Conservation (phyloP, 2,888 invertebrate genomes). For the Drosophila leonis region DNA sequence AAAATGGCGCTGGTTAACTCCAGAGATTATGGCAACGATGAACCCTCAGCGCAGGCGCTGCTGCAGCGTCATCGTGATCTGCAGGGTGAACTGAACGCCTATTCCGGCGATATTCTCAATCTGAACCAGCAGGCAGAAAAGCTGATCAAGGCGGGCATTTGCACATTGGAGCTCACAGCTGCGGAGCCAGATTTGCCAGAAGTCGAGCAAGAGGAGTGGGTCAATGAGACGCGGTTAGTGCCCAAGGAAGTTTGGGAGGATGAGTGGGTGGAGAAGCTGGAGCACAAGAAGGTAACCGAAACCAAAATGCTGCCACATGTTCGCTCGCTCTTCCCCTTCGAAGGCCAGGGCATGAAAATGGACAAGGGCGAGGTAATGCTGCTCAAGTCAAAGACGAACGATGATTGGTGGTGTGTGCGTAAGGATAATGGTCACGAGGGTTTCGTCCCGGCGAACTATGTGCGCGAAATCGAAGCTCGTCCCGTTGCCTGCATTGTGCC, state of each 20-base stretch:
- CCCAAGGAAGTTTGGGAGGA: slow-evolving; percentile 98
- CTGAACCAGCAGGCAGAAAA: slow-evolving; percentile 92
- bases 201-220: slow-evolving; percentile 90
- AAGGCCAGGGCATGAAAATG: slow-evolving; percentile 96
- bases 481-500: slow-evolving; percentile 93
- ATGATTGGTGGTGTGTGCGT: slow-evolving; percentile 99
- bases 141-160: slow-evolving; percentile 91
- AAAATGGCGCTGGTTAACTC: slow-evolving; percentile 96
- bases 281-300: slow-evolving; percentile 94
- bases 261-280: slow-evolving; percentile 93
- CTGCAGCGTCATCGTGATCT: slow-evolving; percentile 94
- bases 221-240: slow-evolving; percentile 92
- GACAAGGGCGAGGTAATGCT: slow-evolving; percentile 96
- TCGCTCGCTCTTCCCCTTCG: slow-evolving; percentile 94
- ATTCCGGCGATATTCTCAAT: slow-evolving; percentile 93
- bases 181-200: slow-evolving; percentile 88
- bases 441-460: slow-evolving; percentile 99
- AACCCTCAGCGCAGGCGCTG: slow-evolving; percentile 95
- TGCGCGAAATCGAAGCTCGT: slow-evolving; percentile 95
- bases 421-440: slow-evolving; percentile 96
- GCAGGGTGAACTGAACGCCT: slow-evolving; percentile 95
- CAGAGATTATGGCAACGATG: slow-evolving; percentile 96
- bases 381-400: slow-evolving; percentile 96
- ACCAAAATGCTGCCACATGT: slow-evolving; percentile 95
- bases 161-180: slow-evolving; percentile 83